Evolutionary conservation across 2,113 vertebrate genomes (phyloP), one percentile per base, ranked within the genome.

Genomic region (Rhinoderma darwinii): DNA sequence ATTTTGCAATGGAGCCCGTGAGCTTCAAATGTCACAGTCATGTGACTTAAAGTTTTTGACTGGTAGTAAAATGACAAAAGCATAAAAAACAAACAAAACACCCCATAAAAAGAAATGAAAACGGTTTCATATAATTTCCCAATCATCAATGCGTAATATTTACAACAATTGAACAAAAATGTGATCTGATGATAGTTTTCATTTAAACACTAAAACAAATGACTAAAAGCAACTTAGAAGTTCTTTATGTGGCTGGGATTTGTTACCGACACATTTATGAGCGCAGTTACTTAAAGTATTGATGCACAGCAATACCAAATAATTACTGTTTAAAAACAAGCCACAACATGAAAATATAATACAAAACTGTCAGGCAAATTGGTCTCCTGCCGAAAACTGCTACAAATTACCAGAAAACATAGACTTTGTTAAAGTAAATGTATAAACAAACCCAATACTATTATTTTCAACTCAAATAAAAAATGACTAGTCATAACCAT

Each of bases 301-400:
- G 85, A 86, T 86, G 77, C 63, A 72, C 32, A 73, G 85, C 77
- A 43, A 73, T 81, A 81, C 32, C 77, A 82, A 87, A 82, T 82
- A 87, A 82, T 81, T 82, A 82, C 85, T 82, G 63, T 82, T 81
- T 81, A 81, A 87, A 82, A 86, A 86, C 63, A 87, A 82, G 75
- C 27, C 76, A 80, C 84, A 66, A 86, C 75, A 86, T 86, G 84
- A 79, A 86, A 86, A 86, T 86, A 86, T 79, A 86, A 86, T 86
- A 87, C 66, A 25, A 61, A 43, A 80, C 85, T 81, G 85, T 87
- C 85, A 87, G 81, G 50, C n/a, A 87, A 87, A 87, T 87, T 81
- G 78, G 85, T 82, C 85, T 87, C 77, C 78, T 82, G 77, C 85
- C 56, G 85, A 87, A 87, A 81, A 56, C 78, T 43, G 47, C 50